These are phyloP conservation scores for Dendrocincla tyrannina DNA, from an alignment of 2,797 vertebrate genomes.

Conservation along the genomic window DNA sequence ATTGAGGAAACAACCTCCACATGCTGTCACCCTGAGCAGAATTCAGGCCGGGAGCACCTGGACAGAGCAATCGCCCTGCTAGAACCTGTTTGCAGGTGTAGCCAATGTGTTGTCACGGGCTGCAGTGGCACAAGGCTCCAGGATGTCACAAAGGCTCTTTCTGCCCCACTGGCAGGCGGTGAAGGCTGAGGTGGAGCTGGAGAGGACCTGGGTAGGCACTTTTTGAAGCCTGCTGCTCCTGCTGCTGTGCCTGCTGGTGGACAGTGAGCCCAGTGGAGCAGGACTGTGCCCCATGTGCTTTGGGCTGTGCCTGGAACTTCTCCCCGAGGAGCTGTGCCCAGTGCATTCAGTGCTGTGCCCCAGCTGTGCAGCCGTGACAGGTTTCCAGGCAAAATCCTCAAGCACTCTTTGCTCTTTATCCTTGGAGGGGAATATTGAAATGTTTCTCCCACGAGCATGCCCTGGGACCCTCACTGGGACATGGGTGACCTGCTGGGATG, in stretches of 20 bases:
- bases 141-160: background rate
- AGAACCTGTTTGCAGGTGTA: background rate
- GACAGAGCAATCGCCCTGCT: background rate
- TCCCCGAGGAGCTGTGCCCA: background rate
- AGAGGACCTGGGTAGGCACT: too few relatives aligned
- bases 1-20: background rate
- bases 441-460: too few relatives aligned
- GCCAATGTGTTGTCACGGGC: background rate
- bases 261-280: background rate
- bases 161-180: too few relatives aligned
- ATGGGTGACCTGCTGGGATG: background rate
- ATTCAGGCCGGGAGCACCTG: background rate
- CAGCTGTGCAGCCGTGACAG: background rate
- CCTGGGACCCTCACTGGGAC: too few relatives aligned
- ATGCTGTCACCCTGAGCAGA: background rate
- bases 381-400: background rate
- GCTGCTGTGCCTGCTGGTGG: background rate
- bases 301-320: background rate
- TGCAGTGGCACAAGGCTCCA: background rate
- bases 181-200: background rate
- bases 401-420: background rate
- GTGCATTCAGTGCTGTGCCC: background rate
- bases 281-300: background rate
- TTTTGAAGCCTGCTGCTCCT: background rate
- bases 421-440: background rate